Conservation (phyloP, 2,113 vertebrate genomes). For the Malurus melanocephalus region DNA sequence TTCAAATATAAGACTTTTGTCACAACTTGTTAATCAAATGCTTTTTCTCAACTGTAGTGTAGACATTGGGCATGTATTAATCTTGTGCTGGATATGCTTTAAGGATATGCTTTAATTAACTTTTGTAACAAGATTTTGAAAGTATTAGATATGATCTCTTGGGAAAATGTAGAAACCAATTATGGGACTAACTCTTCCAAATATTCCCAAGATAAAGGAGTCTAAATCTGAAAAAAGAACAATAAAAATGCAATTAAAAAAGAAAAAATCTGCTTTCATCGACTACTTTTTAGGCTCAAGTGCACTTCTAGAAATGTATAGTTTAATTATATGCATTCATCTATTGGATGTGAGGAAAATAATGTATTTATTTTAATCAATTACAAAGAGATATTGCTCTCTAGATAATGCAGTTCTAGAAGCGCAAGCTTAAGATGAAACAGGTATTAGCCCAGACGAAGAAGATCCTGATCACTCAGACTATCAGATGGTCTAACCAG, state of each 20-base stretch:
- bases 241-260: neutral
- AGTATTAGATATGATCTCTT: conserved; percentile 32
- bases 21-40: neutral
- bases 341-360: neutral
- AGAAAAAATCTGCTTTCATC: neutral
- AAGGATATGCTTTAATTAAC: conserved; percentile 61
- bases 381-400: neutral
- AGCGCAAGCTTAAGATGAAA: neutral
- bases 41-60: neutral
- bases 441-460: neutral
- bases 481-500: neutral
- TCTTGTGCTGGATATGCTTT: conserved; percentile 20
- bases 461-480: neutral
- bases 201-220: conserved; percentile 27
- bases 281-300: neutral
- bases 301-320: neutral
- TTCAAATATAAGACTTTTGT: neutral
- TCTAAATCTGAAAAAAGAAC: conserved; percentile 25
- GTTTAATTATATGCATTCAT: neutral
- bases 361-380: neutral
- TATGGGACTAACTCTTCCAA: conserved; percentile 53
- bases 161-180: conserved; percentile 40
- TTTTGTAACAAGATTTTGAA: conserved; percentile 41
- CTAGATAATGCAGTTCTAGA: neutral
- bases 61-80: neutral